A percentile compares a stretch with the other conserved stretches of the same genome.
phyloP scores from a whole-genome alignment of 2,113 vertebrate species.

The Sander lucioperca region DNA sequence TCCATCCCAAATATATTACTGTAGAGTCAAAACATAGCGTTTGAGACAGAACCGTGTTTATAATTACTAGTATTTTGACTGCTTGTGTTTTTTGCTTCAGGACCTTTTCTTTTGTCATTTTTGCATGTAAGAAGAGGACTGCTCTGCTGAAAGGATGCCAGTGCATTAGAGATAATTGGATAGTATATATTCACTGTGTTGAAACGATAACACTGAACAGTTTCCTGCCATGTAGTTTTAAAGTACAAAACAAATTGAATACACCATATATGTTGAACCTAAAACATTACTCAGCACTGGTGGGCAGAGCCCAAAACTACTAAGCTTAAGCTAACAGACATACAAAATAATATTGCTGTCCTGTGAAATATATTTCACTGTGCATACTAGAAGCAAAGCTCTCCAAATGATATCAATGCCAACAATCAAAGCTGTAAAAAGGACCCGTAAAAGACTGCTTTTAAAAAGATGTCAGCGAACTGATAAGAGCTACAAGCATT shows the following conservation, averaged over 20 bases:
- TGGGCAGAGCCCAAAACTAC: slow-evolving; percentile 8
- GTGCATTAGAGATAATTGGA: neutral
- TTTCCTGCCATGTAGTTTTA: slow-evolving; percentile 15
- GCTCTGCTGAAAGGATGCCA: neutral
- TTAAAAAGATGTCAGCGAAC: slow-evolving; percentile 70
- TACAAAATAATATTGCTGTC: slow-evolving; percentile 4
- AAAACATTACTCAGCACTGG: slow-evolving; percentile 18
- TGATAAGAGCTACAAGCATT: slow-evolving; percentile 75
- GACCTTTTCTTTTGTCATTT: neutral
- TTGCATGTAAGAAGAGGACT: neutral
- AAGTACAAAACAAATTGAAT: slow-evolving; percentile 21
- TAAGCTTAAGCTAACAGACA: slow-evolving; percentile 13
- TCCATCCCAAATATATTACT: neutral
- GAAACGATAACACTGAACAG: slow-evolving; percentile 7
- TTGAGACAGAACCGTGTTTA: neutral
- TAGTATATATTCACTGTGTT: neutral
- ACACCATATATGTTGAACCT: slow-evolving; percentile 11
- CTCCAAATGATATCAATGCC: slow-evolving; percentile 40
- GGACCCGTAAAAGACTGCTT: slow-evolving; percentile 66
- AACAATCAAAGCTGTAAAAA: slow-evolving; percentile 64
- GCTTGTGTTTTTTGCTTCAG: neutral
- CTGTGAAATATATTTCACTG: slow-evolving; percentile 21
- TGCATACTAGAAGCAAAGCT: slow-evolving; percentile 40
- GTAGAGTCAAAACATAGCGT: neutral
- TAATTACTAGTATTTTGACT: neutral